Evolutionary conservation across 2,797 vertebrate species (phyloP).

Genomic region (Tenualosa thibaudeaui): DNA sequence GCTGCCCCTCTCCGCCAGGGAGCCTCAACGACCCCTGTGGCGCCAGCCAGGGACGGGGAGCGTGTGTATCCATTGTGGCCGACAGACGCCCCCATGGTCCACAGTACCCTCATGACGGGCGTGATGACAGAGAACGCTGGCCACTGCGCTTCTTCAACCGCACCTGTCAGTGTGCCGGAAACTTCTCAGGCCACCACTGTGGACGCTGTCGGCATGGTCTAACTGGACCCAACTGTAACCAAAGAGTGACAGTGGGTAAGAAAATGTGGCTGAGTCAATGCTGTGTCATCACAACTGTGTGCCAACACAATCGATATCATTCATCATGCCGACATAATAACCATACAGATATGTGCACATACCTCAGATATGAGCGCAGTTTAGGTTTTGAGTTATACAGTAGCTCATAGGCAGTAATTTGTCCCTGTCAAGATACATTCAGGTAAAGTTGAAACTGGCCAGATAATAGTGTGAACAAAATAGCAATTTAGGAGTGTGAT

Average conservation of each 20-base stretch:
- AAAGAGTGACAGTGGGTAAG: slow-evolving; percentile 81
- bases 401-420: no score
- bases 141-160: slow-evolving; percentile 91
- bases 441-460: no score
- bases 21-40: slow-evolving; percentile 81
- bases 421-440: no score
- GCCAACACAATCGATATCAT: not conserved
- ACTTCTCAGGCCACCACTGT: slow-evolving; percentile 87
- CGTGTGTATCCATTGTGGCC: slow-evolving; percentile 74
- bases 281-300: not conserved
- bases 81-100: slow-evolving; percentile 84
- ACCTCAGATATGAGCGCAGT: no score
- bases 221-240: slow-evolving; percentile 82
- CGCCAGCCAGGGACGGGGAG: slow-evolving; percentile 79
- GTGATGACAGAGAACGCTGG: slow-evolving; percentile 92
- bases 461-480: not conserved
- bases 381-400: no score
- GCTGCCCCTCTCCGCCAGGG: slow-evolving; percentile 84
- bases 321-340: not conserved
- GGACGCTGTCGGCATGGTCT: slow-evolving; percentile 84
- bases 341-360: not conserved
- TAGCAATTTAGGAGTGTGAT: not conserved
- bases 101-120: slow-evolving; percentile 87
- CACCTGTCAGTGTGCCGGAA: slow-evolving; percentile 84
- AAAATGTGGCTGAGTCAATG: not conserved